These are phyloP conservation scores for Sialis fuliginosa DNA, from an alignment of 2,888 invertebrate species.

Conservation along the genomic window DNA sequence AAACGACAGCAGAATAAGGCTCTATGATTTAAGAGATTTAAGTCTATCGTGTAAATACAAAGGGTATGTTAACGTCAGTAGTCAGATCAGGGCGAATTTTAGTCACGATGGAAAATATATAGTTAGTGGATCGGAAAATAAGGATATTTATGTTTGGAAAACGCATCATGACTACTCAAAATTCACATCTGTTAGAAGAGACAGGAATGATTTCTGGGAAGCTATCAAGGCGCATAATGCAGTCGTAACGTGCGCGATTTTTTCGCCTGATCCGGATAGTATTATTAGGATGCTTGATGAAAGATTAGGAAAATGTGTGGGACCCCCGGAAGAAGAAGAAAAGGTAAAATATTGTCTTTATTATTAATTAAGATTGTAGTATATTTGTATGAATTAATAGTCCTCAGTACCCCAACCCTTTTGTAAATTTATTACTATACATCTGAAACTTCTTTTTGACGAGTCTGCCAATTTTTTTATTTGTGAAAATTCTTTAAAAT, in stretches of 20 bases:
- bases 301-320: slow-evolving; percentile 23
- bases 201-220: slow-evolving; percentile 96
- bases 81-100: slow-evolving; percentile 94
- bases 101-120: slow-evolving; percentile 96
- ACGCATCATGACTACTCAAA: slow-evolving; percentile 92
- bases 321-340: slow-evolving; percentile 22
- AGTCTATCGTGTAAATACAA: slow-evolving; percentile 62
- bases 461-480: too few relatives aligned
- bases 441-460: too few relatives aligned
- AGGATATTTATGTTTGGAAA: slow-evolving; percentile 96
- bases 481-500: too few relatives aligned
- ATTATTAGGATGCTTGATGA: slow-evolving; percentile 59
- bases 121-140: slow-evolving; percentile 93
- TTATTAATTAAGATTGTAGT: background rate
- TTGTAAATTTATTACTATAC: too few relatives aligned
- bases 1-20: slow-evolving; percentile 89
- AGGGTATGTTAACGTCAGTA: slow-evolving; percentile 78
- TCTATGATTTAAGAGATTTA: slow-evolving; percentile 89
- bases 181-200: slow-evolving; percentile 77
- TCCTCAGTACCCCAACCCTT: too few relatives aligned
- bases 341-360: slow-evolving; percentile 9
- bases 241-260: slow-evolving; percentile 92
- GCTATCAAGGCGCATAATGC: slow-evolving; percentile 91
- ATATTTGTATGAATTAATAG: background rate
- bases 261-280: slow-evolving; percentile 90